phyloP scores from a whole-genome alignment of 2,113 vertebrate species.

The cat (Felis catus) region F.catus_Fca126_mat1.0 CM031416.1:58419001-58419500 shows the following conservation, averaged over 20 bases:
- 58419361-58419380: background rate
- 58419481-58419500: background rate
- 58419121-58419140: background rate
- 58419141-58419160: background rate
- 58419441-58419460: background rate
- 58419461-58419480: background rate
- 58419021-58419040: background rate
- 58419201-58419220: background rate
- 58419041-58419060: background rate
- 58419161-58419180: background rate
- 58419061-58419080: background rate
- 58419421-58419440: background rate
- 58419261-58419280: background rate
- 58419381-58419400: background rate
- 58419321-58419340: background rate
- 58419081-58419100: background rate
- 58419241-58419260: conserved; percentile 66
- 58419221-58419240: conserved; percentile 61
- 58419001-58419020: background rate
- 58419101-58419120: background rate
- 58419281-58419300: conserved; percentile 42
- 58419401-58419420: background rate
- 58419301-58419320: background rate
- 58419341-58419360: background rate
- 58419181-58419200: background rate